Conservation (phyloP, 1,140 invertebrate species). For the Babylonia areolata region DNA sequence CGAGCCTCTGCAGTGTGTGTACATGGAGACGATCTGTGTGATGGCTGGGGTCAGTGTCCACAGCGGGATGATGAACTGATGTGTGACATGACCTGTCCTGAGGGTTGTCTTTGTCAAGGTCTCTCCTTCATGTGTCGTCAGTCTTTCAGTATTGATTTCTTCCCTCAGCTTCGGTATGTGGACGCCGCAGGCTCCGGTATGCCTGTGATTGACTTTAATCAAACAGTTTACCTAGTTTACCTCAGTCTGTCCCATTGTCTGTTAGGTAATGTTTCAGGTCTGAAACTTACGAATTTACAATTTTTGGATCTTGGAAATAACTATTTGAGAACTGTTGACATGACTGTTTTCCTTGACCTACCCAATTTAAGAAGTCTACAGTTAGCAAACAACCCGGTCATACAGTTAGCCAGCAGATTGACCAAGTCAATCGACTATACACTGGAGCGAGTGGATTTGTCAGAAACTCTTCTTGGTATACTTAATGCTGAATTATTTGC, state of each 20-base stretch:
- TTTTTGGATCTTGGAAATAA: constrained; percentile 37
- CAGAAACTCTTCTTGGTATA: neutral
- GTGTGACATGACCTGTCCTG: constrained; percentile 10
- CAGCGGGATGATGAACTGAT: constrained; percentile 23
- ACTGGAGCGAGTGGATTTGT: neutral
- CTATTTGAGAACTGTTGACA: neutral
- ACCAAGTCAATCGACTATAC: neutral
- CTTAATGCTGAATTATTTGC: neutral
- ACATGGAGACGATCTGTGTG: constrained; percentile 16
- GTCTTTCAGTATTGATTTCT: neutral
- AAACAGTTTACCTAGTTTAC: neutral
- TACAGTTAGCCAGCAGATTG: neutral
- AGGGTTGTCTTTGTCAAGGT: constrained; percentile 6
- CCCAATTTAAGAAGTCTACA: constrained; percentile 24
- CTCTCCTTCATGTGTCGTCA: neutral
- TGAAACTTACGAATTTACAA: neutral
- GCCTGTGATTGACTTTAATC: neutral
- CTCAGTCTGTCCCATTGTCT: neutral
- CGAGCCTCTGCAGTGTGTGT: neutral
- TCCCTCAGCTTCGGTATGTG: constrained; percentile 11
- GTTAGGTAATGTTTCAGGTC: neutral
- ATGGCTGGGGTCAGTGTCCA: constrained; percentile 17
- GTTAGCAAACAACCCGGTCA: constrained; percentile 13
- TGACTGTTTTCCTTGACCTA: constrained; percentile 12
- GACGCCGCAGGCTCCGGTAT: constrained; percentile 6